phyloP scores from a whole-genome alignment of 2,888 invertebrate genomes.

The Hypselothyrea guttata region DNA sequence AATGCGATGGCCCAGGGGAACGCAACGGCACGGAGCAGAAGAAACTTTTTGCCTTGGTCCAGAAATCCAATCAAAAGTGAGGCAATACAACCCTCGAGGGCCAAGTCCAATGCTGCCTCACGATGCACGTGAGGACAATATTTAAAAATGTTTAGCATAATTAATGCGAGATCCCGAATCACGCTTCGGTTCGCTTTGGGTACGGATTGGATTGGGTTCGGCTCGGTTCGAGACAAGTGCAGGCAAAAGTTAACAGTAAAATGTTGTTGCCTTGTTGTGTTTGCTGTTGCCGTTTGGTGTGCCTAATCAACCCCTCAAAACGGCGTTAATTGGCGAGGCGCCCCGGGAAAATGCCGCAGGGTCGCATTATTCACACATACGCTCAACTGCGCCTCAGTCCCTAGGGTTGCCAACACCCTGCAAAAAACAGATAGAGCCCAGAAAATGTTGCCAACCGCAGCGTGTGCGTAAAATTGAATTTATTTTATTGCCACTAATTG shows the following conservation, averaged over 20 bases:
- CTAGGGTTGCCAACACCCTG: conserved; percentile 11
- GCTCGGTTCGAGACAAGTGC: conserved; percentile 53
- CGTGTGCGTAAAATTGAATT: conserved; percentile 79
- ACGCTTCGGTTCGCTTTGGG: conserved; percentile 16
- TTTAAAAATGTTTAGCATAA: conserved; percentile 81
- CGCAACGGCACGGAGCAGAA: background rate
- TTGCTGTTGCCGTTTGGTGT: conserved; percentile 40
- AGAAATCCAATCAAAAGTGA: conserved; percentile 70
- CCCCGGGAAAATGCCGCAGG: conserved; percentile 54
- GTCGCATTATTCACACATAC: conserved; percentile 77
- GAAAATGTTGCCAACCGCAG: conserved; percentile 55
- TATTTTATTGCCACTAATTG: conserved; percentile 81
- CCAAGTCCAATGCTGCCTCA: conserved; percentile 10
- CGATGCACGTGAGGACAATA: conserved; percentile 80
- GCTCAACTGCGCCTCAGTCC: conserved; percentile 55
- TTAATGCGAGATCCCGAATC: conserved; percentile 62
- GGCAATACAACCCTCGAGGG: conserved; percentile 58
- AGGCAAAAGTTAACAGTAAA: conserved; percentile 58
- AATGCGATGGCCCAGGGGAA: conserved; percentile 42
- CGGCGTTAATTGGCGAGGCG: conserved; percentile 74
- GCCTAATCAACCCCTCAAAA: conserved; percentile 81
- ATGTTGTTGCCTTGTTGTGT: too few species aligned
- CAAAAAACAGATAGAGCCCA: conserved; percentile 3
- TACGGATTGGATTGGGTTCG: conserved; percentile 2
- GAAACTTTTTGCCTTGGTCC: conserved; percentile 31